Conservation (phyloP, 2,113 vertebrate species). For the Ceuthmochares aereus region DNA sequence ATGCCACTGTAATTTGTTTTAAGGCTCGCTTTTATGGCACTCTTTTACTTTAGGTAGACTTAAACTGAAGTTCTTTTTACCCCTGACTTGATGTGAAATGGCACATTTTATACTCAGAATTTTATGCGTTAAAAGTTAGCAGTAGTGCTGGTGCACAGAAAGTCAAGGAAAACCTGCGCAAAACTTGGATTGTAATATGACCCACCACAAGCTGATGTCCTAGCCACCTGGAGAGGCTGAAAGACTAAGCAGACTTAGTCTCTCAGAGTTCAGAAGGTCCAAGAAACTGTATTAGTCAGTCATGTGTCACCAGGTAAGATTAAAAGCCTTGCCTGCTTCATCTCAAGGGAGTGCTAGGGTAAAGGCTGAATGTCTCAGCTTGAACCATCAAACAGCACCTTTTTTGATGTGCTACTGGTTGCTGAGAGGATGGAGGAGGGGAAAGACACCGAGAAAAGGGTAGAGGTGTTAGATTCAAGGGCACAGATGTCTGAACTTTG, state of each 20-base stretch:
- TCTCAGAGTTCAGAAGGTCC: conserved; percentile 51
- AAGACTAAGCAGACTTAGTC: not conserved
- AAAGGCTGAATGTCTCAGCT: conserved; percentile 38
- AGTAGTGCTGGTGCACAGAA: not conserved
- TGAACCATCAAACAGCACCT: conserved; percentile 25
- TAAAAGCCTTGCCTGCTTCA: conserved; percentile 46
- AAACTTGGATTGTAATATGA: not conserved
- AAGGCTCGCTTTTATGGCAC: not conserved
- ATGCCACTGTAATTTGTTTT: not conserved
- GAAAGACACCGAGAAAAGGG: not conserved
- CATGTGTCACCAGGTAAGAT: conserved; percentile 61
- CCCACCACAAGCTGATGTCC: not conserved
- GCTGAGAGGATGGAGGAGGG: conserved; percentile 32
- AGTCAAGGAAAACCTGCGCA: not conserved
- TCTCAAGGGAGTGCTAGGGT: conserved; percentile 15
- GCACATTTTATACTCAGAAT: not conserved
- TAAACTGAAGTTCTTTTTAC: not conserved
- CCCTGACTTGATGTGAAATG: not conserved
- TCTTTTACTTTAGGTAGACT: not conserved
- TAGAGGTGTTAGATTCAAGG: not conserved
- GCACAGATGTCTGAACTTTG: not conserved
- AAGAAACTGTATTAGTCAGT: conserved; percentile 60
- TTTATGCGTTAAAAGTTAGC: not conserved
- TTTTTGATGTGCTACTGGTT: conserved; percentile 60
- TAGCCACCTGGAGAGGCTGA: conserved; percentile 21